Evolutionary conservation across 2,797 vertebrate species (phyloP).

Genomic region (Hydrophis major): DNA sequence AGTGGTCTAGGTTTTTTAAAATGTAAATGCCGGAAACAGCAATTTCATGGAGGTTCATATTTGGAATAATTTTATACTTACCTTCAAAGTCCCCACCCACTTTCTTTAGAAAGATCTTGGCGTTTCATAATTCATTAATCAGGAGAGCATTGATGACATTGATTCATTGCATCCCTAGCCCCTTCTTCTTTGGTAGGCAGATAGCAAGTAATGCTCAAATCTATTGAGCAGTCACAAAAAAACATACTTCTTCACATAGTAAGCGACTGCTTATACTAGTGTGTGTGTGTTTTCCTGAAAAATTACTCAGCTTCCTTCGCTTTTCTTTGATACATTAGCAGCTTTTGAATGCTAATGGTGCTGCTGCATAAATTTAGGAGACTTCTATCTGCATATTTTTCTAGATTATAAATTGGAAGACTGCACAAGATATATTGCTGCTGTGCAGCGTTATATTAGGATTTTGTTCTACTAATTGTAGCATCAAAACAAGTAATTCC

Average conservation of each 20-base stretch:
- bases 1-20: not conserved
- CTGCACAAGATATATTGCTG: fast-evolving
- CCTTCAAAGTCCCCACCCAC: not conserved
- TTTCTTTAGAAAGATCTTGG: not conserved
- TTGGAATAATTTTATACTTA: not conserved
- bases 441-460: not conserved
- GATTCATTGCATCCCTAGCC: not conserved
- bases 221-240: not conserved
- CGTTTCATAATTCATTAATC: not conserved
- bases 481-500: not conserved
- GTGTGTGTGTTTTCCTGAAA: not conserved
- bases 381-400: not conserved
- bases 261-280: not conserved
- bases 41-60: not conserved
- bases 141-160: not conserved
- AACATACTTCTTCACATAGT: not conserved
- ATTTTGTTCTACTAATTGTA: not conserved
- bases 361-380: not conserved
- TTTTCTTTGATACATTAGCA: not conserved
- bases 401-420: not conserved
- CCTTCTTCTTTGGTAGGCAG: not conserved
- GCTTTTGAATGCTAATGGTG: not conserved
- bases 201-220: not conserved
- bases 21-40: not conserved
- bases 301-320: not conserved